Conservation (phyloP, 2,888 invertebrate genomes). For the Atethmia centrago region DNA sequence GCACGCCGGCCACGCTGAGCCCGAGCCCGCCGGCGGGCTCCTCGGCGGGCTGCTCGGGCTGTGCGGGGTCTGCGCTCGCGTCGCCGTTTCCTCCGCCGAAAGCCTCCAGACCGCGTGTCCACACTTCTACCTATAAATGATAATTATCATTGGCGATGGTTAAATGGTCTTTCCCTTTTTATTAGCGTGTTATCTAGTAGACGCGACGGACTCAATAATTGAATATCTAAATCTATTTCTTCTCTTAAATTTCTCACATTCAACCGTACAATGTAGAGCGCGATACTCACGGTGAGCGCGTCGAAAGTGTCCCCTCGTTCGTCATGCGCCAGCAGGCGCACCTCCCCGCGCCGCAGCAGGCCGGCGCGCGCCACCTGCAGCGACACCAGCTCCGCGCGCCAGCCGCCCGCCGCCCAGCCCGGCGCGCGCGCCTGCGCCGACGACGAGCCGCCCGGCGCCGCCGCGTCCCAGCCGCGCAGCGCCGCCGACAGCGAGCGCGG, state of each 20-base stretch:
- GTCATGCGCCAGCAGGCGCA: slow-evolving; percentile 67
- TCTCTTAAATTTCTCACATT: neutral
- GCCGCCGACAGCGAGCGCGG: slow-evolving; percentile 60
- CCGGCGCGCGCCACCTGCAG: slow-evolving; percentile 78
- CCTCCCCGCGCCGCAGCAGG: slow-evolving; percentile 77
- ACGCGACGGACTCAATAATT: no score
- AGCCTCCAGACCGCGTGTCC: slow-evolving; percentile 77
- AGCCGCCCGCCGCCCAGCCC: slow-evolving; percentile 70
- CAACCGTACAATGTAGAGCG: neutral
- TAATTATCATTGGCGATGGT: neutral
- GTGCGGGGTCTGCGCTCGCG: slow-evolving; percentile 32
- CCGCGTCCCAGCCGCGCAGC: slow-evolving; percentile 71
- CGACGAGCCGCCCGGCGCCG: slow-evolving; percentile 71
- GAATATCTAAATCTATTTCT: no score
- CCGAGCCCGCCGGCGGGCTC: slow-evolving; percentile 73
- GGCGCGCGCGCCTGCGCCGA: slow-evolving; percentile 73
- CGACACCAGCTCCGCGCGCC: slow-evolving; percentile 74
- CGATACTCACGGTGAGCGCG: slow-evolving; percentile 62
- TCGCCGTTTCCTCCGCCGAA: slow-evolving; percentile 56
- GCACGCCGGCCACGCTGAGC: slow-evolving; percentile 74
- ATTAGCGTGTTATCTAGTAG: no score
- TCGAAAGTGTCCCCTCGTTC: slow-evolving; percentile 43
- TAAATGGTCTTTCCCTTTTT: neutral
- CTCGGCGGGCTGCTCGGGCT: slow-evolving; percentile 64
- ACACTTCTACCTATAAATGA: slow-evolving; percentile 71